phyloP scores from a whole-genome alignment of 2,888 invertebrate species.

The Opisthograptis luteolata region DNA sequence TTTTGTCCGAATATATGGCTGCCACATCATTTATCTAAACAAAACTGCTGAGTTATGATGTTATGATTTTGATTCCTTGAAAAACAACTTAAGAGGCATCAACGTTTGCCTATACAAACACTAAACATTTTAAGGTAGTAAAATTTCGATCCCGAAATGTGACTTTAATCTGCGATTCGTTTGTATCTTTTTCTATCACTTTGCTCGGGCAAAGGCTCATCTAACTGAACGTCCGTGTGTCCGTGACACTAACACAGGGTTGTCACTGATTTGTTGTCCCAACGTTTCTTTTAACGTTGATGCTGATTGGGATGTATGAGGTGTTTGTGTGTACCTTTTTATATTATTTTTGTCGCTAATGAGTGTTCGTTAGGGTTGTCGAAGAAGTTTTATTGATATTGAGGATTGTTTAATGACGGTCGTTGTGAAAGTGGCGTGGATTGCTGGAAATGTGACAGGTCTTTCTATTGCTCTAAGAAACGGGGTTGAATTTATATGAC shows the following conservation, averaged over 20 bases:
- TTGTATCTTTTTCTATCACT: no score
- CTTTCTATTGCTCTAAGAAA: no score
- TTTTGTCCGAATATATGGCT: no score
- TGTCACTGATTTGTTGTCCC: constrained; percentile 77
- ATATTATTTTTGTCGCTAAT: constrained; percentile 69
- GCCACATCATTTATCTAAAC: no score
- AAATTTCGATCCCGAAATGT: no score
- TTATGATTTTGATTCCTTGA: no score
- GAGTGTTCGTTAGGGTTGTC: constrained; percentile 64
- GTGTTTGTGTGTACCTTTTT: constrained; percentile 63
- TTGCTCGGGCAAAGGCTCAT: constrained; percentile 11
- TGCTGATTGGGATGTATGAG: constrained; percentile 77
- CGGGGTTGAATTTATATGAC: no score
- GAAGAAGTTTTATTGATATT: constrained; percentile 29
- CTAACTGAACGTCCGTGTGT: constrained; percentile 41
- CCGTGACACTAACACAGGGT: constrained; percentile 50
- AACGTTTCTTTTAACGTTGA: constrained; percentile 78
- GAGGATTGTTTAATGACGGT: not conserved
- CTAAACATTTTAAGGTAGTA: no score
- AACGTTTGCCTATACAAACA: no score
- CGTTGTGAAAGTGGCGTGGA: not conserved
- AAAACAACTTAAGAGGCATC: no score
- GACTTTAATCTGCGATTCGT: no score
- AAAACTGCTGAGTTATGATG: no score
- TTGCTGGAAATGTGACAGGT: not conserved